Evolutionary conservation across 2,113 vertebrate species (phyloP), one percentile per base, ranked within the genome.

Genomic region (Stigmatopora argus): DNA sequence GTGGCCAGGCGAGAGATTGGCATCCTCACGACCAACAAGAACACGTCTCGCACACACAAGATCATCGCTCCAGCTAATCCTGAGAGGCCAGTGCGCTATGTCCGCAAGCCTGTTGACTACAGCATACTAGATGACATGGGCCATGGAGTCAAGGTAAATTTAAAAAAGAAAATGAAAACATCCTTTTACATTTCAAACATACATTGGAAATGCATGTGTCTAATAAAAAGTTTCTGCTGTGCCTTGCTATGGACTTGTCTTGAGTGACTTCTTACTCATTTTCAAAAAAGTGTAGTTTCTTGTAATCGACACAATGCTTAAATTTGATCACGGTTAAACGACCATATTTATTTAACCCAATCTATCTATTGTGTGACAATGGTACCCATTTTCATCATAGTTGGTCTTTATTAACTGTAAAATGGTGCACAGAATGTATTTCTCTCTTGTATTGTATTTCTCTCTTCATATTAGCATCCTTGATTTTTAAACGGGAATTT

Each of bases 1-100:
- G 97, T 99, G 75, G 96, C 97, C 68, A 92, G 97, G 86, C 93
- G 97, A 88, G 97, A 99, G 90, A 99, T 99, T 80, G 97, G 97
- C 87, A 98, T 99, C 90, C 94, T 99, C 88, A 99, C 97, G 78
- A 98, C 97, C 78, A 99, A 98, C 89, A 99, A 99, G 92, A 98
- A 98, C 90, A 98, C 97, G 52, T 96, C 96, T 79, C 95, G 97
- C 87, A 98, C 96, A 26, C 96, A 98, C 89, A 99, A 99, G 91
- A 98, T 99, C 90, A 98, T 99, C 81, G 97, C 97, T 72, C 96
- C 97, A 63, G 94, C 97, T 84, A 99, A 98, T 83, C 92, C 96
- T 9, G 96, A 98, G 90, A 93, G 96, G 88, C 97, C 97, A 47
- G 96, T 98, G 82, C 95, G 97, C 89, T 99, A 99, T 88, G 98